Conservation (phyloP, 2,888 invertebrate genomes). For the Lepetodrilus schrolli region DNA sequence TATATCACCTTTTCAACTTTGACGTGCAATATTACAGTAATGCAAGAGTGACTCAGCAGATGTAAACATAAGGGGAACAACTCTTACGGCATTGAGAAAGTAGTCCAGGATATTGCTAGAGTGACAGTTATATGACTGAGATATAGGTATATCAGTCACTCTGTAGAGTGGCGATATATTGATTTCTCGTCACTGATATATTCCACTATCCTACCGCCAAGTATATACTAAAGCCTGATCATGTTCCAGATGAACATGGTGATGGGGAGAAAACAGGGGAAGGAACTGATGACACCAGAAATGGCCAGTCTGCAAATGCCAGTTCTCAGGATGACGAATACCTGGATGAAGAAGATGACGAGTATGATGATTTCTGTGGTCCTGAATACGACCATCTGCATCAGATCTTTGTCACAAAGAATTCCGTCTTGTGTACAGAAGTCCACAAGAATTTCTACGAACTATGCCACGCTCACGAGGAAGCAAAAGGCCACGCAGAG, state of each 20-base stretch:
- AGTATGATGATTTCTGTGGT: background rate
- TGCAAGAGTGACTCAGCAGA: no score
- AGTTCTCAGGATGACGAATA: constrained; percentile 17
- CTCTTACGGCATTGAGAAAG: no score
- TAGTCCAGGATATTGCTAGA: no score
- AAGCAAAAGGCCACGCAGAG: constrained; percentile 43
- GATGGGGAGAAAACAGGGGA: constrained; percentile 36
- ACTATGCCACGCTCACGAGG: constrained; percentile 57
- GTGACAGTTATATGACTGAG: no score
- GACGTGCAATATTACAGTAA: no score
- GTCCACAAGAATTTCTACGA: constrained; percentile 67
- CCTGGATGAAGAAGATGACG: constrained; percentile 31
- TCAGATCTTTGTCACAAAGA: constrained; percentile 66
- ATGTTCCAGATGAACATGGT: background rate
- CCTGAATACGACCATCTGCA: constrained; percentile 44
- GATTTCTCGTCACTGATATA: no score
- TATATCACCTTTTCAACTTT: no score
- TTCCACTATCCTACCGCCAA: no score
- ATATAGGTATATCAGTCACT: no score
- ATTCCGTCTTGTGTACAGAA: constrained; percentile 65
- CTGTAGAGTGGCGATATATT: no score
- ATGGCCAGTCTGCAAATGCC: constrained; percentile 32
- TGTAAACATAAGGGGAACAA: no score
- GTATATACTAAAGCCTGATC: background rate
- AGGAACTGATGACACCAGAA: constrained; percentile 27